These are phyloP conservation scores for Drosophila suboccidentalis DNA, from an alignment of 2,888 invertebrate species.

Conservation along the genomic window DNA sequence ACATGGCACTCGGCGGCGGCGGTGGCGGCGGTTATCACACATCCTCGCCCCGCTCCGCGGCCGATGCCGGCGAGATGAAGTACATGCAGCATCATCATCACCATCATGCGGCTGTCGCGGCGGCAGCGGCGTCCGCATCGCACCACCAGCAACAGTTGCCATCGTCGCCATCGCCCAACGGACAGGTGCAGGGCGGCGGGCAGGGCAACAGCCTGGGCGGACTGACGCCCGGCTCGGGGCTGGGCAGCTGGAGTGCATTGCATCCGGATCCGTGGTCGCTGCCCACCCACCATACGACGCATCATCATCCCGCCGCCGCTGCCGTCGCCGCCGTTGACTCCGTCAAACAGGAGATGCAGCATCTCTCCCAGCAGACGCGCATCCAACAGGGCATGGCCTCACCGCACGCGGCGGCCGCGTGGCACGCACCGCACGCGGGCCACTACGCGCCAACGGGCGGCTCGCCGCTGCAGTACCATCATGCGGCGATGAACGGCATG, in stretches of 20 bases:
- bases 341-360: constrained; percentile 92
- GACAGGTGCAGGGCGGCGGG: constrained; percentile 85
- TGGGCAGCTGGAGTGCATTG: constrained; percentile 91
- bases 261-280: constrained; percentile 95
- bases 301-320: constrained; percentile 90
- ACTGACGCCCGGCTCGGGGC: constrained; percentile 83
- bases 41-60: constrained; percentile 93
- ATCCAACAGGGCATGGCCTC: constrained; percentile 88
- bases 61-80: constrained; percentile 97
- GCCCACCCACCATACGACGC: constrained; percentile 89
- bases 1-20: constrained; percentile 91
- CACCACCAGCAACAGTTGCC: constrained; percentile 88
- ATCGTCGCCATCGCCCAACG: constrained; percentile 89
- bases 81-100: constrained; percentile 95
- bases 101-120: constrained; percentile 91
- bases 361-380: constrained; percentile 87
- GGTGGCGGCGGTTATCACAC: constrained; percentile 89
- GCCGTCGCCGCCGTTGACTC: constrained; percentile 88
- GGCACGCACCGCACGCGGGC: constrained; percentile 94
- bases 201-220: constrained; percentile 76
- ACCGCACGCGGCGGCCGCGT: constrained; percentile 90
- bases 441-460: constrained; percentile 94
- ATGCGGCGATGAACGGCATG: constrained; percentile 90
- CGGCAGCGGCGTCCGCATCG: constrained; percentile 87
- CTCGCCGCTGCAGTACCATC: constrained; percentile 91